These are phyloP conservation scores for Botrylloides violaceus DNA, from an alignment of 23 tunicate genomes.

Conservation along the genomic window DNA sequence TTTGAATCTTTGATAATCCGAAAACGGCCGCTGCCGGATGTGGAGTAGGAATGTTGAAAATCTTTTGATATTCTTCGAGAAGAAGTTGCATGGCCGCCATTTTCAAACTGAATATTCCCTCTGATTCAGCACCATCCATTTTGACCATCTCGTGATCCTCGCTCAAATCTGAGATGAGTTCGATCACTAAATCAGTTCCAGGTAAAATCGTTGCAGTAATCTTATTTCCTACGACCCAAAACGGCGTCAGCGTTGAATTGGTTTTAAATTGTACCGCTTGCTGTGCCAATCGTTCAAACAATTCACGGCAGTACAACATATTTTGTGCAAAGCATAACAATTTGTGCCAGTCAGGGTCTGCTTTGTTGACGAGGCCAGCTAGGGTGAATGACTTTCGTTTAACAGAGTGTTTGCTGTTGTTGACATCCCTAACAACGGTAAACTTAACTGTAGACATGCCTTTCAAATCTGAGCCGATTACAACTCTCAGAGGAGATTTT, in stretches of 20 bases:
- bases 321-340: conserved; percentile 73
- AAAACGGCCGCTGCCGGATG: conserved; percentile 61
- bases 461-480: conserved; percentile 13
- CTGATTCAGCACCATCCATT: background rate
- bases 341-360: conserved; percentile 64
- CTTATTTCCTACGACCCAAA: conserved; percentile 61
- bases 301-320: conserved; percentile 68
- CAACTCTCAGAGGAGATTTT: conserved; percentile 5
- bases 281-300: conserved; percentile 57
- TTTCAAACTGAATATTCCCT: conserved; percentile 36
- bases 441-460: background rate
- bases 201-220: conserved; percentile 64
- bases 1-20: conserved; percentile 44
- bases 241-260: conserved; percentile 40
- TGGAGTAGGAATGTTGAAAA: conserved; percentile 50
- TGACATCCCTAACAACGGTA: background rate
- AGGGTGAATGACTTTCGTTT: background rate
- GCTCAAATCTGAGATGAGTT: conserved; percentile 9
- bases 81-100: conserved; percentile 54
- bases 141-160: background rate
- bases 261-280: conserved; percentile 70
- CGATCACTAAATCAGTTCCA: conserved; percentile 39
- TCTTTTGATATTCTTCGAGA: conserved; percentile 26
- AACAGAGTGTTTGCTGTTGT: background rate
- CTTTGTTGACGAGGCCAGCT: conserved; percentile 5